Evolutionary conservation across 1,140 invertebrate genomes (phyloP), one percentile per base, ranked within the genome.

Genomic region (Drosophila lacteicornis): DNA sequence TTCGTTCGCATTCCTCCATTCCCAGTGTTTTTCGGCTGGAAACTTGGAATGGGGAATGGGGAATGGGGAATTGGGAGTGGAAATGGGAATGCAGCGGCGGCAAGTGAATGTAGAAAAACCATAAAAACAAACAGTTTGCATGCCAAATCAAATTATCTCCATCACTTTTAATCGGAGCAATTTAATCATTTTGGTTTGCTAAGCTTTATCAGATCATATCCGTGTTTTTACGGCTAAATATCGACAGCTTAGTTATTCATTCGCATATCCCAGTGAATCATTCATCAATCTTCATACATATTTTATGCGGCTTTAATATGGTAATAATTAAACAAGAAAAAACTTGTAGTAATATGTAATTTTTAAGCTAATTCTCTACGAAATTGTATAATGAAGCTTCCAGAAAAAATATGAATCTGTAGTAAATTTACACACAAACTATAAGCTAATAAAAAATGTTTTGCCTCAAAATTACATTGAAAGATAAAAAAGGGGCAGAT

Each of bases 1-100:
- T 43, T 50, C 55, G 45, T 69, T 70, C 22, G 69, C 67, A 73
- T 74, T 73, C 70, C 55, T 73, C 36, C 69, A 70, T 36, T 71
- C 68, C 68, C 51, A 45, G 40, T 49, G 36, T 25, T 13, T 60
- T 59, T 71, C 22, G 40, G n/a, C 62, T 68, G 67, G 13, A 68
- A 67, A 19, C 38, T 38, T 71, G 22, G 46, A 55, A 11, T 15
- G 58, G 45, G 13, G 13, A 19, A 45, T 25, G 12, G n/a, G 33
- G 13, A n/a, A 30, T 61, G 51, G 4, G n/a, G 6, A 12, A 55
- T 22, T 55, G 13, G 51, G 8, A 22, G 13, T 22, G 36, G 36
- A 56, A 56, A 40, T 19, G 53, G 53, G 53, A 56, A 40, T 56
- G 13, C 19, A 40, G 53, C 36, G 27, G 42, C 25, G 13, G 19